Conservation (phyloP, 1,140 invertebrate genomes). For the Calephelis nemesis region DNA sequence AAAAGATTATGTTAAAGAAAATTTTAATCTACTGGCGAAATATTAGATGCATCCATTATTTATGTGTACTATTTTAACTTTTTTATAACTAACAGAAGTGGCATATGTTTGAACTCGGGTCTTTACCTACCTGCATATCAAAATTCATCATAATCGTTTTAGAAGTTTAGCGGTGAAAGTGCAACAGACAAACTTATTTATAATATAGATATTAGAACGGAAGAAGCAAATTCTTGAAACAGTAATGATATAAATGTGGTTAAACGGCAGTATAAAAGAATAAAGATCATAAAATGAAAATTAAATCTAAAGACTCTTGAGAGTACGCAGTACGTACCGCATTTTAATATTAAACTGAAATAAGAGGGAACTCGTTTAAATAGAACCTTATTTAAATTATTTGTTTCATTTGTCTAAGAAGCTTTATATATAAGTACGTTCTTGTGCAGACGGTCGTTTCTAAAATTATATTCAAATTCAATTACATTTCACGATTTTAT, state of each 20-base stretch:
- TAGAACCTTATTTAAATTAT: constrained; percentile 11
- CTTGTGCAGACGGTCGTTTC: not conserved
- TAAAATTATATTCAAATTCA: not conserved
- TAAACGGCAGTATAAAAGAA: constrained; percentile 3
- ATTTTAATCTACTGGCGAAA: too few species aligned
- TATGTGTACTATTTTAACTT: too few species aligned
- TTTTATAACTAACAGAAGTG: too few species aligned
- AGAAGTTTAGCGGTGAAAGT: too few species aligned
- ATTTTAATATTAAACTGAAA: constrained; percentile 6
- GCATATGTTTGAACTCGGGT: too few species aligned
- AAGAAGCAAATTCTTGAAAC: not conserved
- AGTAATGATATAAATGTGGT: not conserved
- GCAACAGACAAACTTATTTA: too few species aligned
- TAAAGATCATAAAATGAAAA: constrained; percentile 11
- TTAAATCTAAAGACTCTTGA: constrained; percentile 2
- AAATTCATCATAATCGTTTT: too few species aligned
- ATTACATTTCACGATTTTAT: not conserved
- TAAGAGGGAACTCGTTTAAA: constrained; percentile 6
- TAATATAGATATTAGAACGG: too few species aligned
- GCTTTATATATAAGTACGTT: not conserved
- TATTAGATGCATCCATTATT: too few species aligned
- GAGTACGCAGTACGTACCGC: not conserved
- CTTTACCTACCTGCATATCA: too few species aligned
- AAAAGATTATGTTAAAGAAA: too few species aligned
- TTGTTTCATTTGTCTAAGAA: constrained; percentile 10